A percentile compares a stretch with the other conserved stretches of the same genome.
Conservation (phyloP, 2,888 invertebrate genomes). For the Timema cristinae region DNA sequence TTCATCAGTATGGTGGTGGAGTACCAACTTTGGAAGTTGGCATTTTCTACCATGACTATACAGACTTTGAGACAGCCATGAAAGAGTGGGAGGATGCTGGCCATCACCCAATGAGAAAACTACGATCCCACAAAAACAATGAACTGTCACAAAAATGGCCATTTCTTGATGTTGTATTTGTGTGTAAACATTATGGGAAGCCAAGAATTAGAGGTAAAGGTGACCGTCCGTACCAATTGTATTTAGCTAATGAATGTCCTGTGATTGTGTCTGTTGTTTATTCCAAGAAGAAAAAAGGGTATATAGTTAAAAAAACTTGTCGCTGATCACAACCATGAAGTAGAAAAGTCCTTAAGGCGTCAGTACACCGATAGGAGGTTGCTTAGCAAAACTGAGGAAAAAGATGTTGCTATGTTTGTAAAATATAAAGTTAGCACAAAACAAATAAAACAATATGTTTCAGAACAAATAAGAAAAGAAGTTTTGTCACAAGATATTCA, state of each 20-base stretch:
- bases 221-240: not conserved
- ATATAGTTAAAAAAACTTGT: constrained; percentile 12
- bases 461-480: constrained; percentile 11
- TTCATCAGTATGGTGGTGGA: too few species aligned
- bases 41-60: too few species aligned
- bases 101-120: too few species aligned
- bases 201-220: constrained; percentile 1
- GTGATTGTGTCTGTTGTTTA: not conserved
- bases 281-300: not conserved
- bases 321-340: constrained; percentile 11
- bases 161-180: not conserved
- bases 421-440: constrained; percentile 7
- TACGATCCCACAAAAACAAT: too few species aligned
- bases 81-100: too few species aligned
- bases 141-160: not conserved
- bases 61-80: too few species aligned
- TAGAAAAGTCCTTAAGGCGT: not conserved
- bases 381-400: constrained; percentile 7
- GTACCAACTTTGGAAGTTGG: too few species aligned
- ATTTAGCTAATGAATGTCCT: not conserved
- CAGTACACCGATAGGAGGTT: constrained; percentile 13
- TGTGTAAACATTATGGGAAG: constrained; percentile 1
- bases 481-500: constrained; percentile 12
- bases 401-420: constrained; percentile 3
- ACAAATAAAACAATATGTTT: constrained; percentile 11